Conservation (phyloP, 2,888 invertebrate genomes). For the Drosophila diplacantha region DNA sequence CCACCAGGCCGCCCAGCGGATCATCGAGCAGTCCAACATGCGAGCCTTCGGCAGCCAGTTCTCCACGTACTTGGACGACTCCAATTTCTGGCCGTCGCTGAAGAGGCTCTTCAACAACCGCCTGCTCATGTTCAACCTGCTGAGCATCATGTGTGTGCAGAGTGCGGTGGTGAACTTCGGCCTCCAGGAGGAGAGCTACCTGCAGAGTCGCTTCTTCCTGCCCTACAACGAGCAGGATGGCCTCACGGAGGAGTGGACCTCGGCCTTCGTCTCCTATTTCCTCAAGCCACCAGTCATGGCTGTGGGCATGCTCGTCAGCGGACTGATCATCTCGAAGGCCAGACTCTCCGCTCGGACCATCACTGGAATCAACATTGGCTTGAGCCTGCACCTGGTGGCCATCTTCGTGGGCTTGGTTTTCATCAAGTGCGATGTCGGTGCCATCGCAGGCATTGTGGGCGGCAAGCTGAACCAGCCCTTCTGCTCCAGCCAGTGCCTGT, state of each 20-base stretch:
- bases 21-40: slow-evolving; percentile 77
- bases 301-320: slow-evolving; percentile 79
- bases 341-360: slow-evolving; percentile 79
- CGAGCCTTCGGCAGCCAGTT: slow-evolving; percentile 69
- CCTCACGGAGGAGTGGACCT: slow-evolving; percentile 79
- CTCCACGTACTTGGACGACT: slow-evolving; percentile 75
- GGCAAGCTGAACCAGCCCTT: slow-evolving; percentile 78
- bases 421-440: slow-evolving; percentile 78
- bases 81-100: slow-evolving; percentile 79
- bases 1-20: slow-evolving; percentile 80
- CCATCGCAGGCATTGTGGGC: slow-evolving; percentile 78
- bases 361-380: slow-evolving; percentile 79
- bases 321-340: slow-evolving; percentile 79
- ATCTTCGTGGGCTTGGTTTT: slow-evolving; percentile 79
- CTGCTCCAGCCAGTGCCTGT: slow-evolving; percentile 81
- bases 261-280: slow-evolving; percentile 79
- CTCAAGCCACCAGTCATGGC: slow-evolving; percentile 81
- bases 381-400: slow-evolving; percentile 77
- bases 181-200: slow-evolving; percentile 80
- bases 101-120: slow-evolving; percentile 80
- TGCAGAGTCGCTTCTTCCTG: slow-evolving; percentile 81
- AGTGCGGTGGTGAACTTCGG: slow-evolving; percentile 80
- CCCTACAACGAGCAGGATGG: slow-evolving; percentile 79
- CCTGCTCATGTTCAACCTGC: slow-evolving; percentile 79
- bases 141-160: slow-evolving; percentile 79